Percentiles rank a stretch among this genome's conserved stretches.
These are phyloP conservation scores for Yponomeuta malinellus DNA, from an alignment of 2,888 invertebrate genomes.

Conservation along the genomic window DNA sequence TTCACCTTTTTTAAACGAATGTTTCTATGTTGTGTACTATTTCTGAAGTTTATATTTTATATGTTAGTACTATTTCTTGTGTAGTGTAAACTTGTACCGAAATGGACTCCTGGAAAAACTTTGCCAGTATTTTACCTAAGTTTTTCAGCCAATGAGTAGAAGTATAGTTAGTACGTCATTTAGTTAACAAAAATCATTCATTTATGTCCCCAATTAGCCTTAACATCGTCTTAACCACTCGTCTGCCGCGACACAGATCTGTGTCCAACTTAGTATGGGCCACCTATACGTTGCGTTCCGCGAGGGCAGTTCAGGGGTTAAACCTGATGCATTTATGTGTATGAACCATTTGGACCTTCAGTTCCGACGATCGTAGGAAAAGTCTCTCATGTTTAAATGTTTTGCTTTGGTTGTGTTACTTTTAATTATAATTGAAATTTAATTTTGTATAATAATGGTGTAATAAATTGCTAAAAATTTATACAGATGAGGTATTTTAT, in stretches of 20 bases:
- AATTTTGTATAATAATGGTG: constrained; percentile 73
- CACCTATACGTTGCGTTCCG: no score
- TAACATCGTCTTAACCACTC: not conserved
- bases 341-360: not conserved
- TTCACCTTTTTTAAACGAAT: constrained; percentile 26
- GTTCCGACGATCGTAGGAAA: constrained; percentile 2
- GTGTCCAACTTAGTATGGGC: no score
- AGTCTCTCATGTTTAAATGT: constrained; percentile 60
- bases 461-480: constrained; percentile 70
- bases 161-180: constrained; percentile 11
- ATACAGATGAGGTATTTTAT: constrained; percentile 21
- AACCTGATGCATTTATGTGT: constrained; percentile 58
- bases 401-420: constrained; percentile 76
- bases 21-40: constrained; percentile 48
- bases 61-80: constrained; percentile 31
- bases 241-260: no score
- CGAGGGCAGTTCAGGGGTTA: no score
- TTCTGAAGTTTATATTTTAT: constrained; percentile 63
- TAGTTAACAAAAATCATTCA: constrained; percentile 4
- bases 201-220: constrained; percentile 23
- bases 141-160: constrained; percentile 60
- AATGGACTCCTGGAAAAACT: not conserved
- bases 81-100: constrained; percentile 25
- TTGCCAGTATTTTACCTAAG: constrained; percentile 15
- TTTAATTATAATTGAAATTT: constrained; percentile 73